Percentiles rank a stretch among this genome's conserved stretches.
Evolutionary conservation across 2,888 invertebrate genomes (phyloP).

Genomic region (Aspidiotus rigidus): DNA sequence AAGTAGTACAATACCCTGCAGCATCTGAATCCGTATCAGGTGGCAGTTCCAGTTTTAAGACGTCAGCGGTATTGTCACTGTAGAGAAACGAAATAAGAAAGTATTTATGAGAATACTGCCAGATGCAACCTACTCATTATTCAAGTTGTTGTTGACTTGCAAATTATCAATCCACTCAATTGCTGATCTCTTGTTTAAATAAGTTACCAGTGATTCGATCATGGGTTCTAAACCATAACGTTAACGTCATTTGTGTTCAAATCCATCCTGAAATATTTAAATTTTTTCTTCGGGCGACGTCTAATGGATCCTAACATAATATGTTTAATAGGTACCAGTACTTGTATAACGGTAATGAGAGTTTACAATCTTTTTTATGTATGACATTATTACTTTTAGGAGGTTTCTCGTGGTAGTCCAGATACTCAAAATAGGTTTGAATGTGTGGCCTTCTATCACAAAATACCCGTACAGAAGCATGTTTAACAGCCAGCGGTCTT

Average conservation of each 20-base stretch:
- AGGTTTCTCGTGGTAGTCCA: too few species aligned
- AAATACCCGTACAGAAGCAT: too few species aligned
- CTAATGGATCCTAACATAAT: not conserved
- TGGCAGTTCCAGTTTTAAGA: not conserved
- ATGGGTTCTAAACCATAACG: not conserved
- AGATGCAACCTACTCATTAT: not conserved
- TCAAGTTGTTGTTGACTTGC: not conserved
- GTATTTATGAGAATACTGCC: not conserved
- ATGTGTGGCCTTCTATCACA: too few species aligned
- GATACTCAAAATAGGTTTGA: too few species aligned
- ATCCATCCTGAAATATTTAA: constrained; percentile 1
- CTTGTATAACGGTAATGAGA: not conserved
- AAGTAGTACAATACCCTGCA: too few species aligned
- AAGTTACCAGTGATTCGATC: not conserved
- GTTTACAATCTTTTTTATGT: too few species aligned
- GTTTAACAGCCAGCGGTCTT: too few species aligned
- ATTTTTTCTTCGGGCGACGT: constrained; percentile 1
- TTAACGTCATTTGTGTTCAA: not conserved
- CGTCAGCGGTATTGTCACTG: not conserved
- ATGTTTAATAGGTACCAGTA: not conserved
- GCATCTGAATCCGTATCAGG: not conserved
- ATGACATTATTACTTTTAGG: too few species aligned
- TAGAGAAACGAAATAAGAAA: not conserved
- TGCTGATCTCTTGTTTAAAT: not conserved
- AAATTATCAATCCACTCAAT: not conserved